Conservation (phyloP, 2,888 invertebrate species). For the Zhengitettix transpicula region DNA sequence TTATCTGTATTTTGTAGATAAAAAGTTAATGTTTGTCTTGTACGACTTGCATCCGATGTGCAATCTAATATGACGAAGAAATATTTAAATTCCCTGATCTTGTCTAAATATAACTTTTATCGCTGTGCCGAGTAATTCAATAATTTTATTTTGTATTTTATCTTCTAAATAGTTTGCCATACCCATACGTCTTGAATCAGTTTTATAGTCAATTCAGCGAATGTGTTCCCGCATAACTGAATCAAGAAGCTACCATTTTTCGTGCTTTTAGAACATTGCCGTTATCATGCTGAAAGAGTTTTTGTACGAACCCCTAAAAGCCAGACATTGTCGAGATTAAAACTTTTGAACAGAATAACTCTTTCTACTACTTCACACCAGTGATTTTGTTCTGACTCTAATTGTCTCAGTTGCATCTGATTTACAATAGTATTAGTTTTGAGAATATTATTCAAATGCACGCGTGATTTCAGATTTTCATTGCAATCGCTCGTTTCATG, state of each 20-base stretch:
- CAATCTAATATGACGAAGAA: neutral
- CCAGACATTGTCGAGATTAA: constrained; percentile 10
- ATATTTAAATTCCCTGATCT: no score
- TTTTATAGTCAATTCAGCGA: neutral
- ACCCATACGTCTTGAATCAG: neutral
- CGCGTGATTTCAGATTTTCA: constrained; percentile 11
- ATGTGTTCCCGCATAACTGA: constrained; percentile 12
- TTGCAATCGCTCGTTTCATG: constrained; percentile 11
- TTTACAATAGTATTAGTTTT: constrained; percentile 12
- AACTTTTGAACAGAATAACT: constrained; percentile 13
- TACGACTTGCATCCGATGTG: no score
- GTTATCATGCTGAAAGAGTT: constrained; percentile 11
- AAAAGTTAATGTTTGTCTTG: no score
- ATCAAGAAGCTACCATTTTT: constrained; percentile 13
- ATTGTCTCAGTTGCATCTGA: constrained; percentile 8
- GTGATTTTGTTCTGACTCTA: constrained; percentile 12
- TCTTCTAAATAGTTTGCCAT: neutral
- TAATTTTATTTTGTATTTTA: neutral
- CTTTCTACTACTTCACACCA: constrained; percentile 12
- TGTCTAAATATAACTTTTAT: no score
- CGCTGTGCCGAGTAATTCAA: no score
- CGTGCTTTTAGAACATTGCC: constrained; percentile 14
- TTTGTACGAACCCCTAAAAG: constrained; percentile 9
- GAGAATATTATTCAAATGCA: constrained; percentile 6
- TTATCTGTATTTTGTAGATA: no score